Percentiles rank a stretch among this genome's conserved stretches.
Conservation (phyloP, 2,113 vertebrate genomes). For the Onychostruthus taczanowskii region DNA sequence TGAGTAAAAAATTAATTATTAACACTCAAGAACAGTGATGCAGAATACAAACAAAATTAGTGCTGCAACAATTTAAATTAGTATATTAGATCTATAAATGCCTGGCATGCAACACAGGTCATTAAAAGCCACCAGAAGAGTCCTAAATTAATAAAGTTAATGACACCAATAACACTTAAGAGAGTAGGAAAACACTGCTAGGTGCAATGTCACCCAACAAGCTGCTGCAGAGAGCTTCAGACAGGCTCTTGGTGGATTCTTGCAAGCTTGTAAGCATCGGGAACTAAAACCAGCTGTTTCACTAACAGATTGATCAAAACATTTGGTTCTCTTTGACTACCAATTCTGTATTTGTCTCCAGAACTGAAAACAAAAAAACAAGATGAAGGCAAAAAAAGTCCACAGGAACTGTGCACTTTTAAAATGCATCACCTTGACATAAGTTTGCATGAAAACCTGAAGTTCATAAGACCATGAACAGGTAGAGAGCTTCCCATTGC, state of each 20-base stretch:
- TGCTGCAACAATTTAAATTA: not conserved
- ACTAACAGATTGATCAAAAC: not conserved
- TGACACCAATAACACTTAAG: not conserved
- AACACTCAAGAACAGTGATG: not conserved
- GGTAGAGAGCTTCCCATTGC: not conserved
- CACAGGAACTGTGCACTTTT: not conserved
- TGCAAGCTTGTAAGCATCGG: not conserved
- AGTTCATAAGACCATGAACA: not conserved
- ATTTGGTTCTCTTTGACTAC: not conserved
- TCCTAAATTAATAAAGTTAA: not conserved
- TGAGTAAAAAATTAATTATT: not conserved
- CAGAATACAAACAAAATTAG: not conserved
- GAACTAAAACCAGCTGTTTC: not conserved
- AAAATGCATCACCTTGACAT: not conserved
- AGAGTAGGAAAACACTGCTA: not conserved
- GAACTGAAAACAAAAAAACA: not conserved
- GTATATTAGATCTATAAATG: not conserved
- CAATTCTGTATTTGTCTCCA: not conserved
- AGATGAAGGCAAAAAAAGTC: not conserved
- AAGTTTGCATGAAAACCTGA: not conserved
- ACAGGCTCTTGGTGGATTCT: not conserved
- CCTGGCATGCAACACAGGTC: not conserved
- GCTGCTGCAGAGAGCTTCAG: not conserved
- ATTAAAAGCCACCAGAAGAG: not conserved
- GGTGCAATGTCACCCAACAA: not conserved